Percentiles rank a stretch among this genome's conserved stretches.
These are phyloP conservation scores for Candoia aspera DNA, from an alignment of 2,113 vertebrate species.

Conservation along the genomic window DNA sequence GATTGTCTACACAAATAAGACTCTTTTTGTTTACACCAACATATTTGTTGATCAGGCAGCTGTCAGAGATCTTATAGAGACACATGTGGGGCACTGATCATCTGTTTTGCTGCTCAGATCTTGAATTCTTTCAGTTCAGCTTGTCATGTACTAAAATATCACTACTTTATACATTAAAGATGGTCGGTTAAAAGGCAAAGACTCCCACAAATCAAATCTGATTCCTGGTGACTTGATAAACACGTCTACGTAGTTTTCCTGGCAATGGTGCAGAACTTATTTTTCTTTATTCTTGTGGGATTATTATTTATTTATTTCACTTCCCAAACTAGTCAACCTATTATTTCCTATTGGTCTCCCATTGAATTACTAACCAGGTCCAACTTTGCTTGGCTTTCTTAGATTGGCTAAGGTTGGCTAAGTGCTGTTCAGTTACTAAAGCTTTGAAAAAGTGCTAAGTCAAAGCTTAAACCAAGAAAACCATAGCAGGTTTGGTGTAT, in stretches of 20 bases:
- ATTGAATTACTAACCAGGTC: background rate
- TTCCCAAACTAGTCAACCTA: background rate
- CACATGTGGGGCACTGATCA: background rate
- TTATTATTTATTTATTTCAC: background rate
- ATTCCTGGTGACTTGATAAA: background rate
- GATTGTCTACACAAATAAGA: background rate
- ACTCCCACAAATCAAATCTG: background rate
- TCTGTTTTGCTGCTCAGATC: background rate
- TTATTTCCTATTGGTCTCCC: background rate
- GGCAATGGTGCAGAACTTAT: background rate
- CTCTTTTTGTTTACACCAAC: constrained; percentile 8
- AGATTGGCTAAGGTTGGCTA: background rate
- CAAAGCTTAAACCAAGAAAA: background rate
- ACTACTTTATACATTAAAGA: background rate
- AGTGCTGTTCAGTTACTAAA: background rate
- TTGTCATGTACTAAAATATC: background rate
- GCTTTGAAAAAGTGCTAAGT: background rate
- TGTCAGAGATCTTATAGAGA: background rate
- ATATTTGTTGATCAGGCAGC: background rate
- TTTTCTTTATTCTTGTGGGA: background rate
- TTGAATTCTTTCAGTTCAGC: background rate
- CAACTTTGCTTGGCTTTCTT: background rate
- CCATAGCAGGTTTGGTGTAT: background rate
- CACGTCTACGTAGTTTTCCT: too few relatives aligned
- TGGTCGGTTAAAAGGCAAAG: background rate